Percentiles rank a stretch among this genome's conserved stretches.
Conservation (phyloP, 2,888 invertebrate species). For the Nephrocerus scutellatus region DNA sequence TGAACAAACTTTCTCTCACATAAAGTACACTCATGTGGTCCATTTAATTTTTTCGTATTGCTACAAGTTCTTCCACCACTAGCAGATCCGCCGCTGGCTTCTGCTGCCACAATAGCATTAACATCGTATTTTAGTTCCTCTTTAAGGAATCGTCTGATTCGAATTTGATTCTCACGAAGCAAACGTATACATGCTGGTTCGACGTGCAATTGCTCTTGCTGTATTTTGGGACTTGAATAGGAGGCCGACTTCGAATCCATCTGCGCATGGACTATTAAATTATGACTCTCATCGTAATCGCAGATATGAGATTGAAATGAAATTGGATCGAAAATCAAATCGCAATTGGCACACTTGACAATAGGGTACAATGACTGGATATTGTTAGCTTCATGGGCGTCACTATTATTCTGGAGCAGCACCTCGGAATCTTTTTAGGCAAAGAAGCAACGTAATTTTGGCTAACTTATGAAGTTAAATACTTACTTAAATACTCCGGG, state of each 20-base stretch:
- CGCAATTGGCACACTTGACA: slow-evolving; percentile 38
- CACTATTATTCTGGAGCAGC: too few relatives aligned
- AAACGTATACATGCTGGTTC: slow-evolving; percentile 35
- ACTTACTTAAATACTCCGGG: too few relatives aligned
- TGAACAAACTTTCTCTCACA: slow-evolving; percentile 47
- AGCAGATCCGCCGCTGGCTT: too few relatives aligned
- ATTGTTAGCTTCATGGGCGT: too few relatives aligned
- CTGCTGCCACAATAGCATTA: slow-evolving; percentile 19
- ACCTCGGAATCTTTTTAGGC: too few relatives aligned
- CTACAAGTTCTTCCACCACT: not conserved
- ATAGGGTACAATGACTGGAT: too few relatives aligned
- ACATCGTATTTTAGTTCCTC: slow-evolving; percentile 43
- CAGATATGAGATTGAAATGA: slow-evolving; percentile 36
- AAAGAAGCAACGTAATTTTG: too few relatives aligned
- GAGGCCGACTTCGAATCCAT: slow-evolving; percentile 22
- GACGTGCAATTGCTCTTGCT: slow-evolving; percentile 21
- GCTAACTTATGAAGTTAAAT: too few relatives aligned
- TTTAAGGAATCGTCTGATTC: slow-evolving; percentile 41
- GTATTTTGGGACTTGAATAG: slow-evolving; percentile 1
- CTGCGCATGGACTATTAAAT: slow-evolving; percentile 23
- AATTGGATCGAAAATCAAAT: slow-evolving; percentile 29
- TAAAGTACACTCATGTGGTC: slow-evolving; percentile 41
- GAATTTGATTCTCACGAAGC: slow-evolving; percentile 42
- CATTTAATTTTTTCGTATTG: slow-evolving; percentile 29
- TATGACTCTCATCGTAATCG: slow-evolving; percentile 30